Evolutionary conservation across 2,888 invertebrate species (phyloP), one percentile per base, ranked within the genome.

Genomic region (Penaeus monodon): DNA sequence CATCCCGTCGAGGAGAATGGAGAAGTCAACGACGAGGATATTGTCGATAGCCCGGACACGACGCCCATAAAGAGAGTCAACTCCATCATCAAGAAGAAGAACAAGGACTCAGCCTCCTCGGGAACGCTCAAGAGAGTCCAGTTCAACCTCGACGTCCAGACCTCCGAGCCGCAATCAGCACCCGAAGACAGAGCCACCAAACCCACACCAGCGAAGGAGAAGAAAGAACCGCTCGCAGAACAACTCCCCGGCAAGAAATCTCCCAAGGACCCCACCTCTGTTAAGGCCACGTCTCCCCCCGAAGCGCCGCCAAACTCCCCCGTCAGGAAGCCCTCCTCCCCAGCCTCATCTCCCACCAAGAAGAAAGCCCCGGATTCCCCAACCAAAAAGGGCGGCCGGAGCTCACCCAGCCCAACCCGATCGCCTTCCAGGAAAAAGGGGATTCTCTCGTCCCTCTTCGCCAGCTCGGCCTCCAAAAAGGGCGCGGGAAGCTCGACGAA

Each of bases 61-160:
- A 57, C 38, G 57, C 57, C 44, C 3, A 29, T 82, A 12, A 82
- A 82, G 77, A 86, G 81, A 49, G 78, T 70, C 14, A 82, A 82
- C 65, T 86, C 86, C 29, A 86, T 86, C 24, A 86, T 86, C 22
- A 86, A 86, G 27, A 86, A 82, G 44, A 80, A 80, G 29, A 77
- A 76, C 66, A 63, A 33, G 63, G 77, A 65, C n/a, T 7, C 29
- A 14, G 8, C 63, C 24, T n/a, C 49, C n/a, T 57, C 78, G 2
- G 82, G 64, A 17, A 29, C 64, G 8, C 12, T 27, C 12, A 86
- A 86, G 44, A 81, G 65, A 63, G 86, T 86, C 3, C 86, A 86
- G 44, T 86, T 86, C 68, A 78, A 78, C 64, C 68, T 81, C 2
- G 78, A 86, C 17, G 33, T 82, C 14, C 27, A 81, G n/a, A 81